Conservation (phyloP, 2,797 vertebrate species). For the Taenioides sp. region DNA sequence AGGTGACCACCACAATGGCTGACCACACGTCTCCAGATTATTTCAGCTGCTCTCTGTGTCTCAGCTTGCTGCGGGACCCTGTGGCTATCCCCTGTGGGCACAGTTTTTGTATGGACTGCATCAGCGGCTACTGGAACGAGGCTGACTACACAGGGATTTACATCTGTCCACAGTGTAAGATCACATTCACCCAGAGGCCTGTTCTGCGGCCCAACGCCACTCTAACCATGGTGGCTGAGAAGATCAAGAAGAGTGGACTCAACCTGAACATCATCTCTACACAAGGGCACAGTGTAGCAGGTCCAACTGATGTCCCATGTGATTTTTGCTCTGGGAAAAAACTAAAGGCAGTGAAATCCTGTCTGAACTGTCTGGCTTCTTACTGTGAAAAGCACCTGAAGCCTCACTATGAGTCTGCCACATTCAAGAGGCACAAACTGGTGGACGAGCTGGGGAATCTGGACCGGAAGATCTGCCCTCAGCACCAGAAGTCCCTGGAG, state of each 20-base stretch:
- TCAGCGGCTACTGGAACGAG: conserved; percentile 86
- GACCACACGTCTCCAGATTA: conserved; percentile 80
- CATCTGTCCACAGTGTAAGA: conserved; percentile 85
- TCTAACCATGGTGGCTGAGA: conserved; percentile 83
- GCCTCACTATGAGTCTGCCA: conserved; percentile 78
- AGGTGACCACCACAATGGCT: conserved; percentile 69
- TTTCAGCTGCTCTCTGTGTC: conserved; percentile 83
- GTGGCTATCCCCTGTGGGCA: conserved; percentile 88
- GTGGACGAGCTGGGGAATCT: conserved; percentile 80
- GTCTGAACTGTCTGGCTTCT: conserved; percentile 81
- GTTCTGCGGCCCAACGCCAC: conserved; percentile 82
- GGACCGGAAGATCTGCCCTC: conserved; percentile 78
- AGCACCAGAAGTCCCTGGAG: conserved; percentile 80
- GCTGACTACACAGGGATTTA: conserved; percentile 78
- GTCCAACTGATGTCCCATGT: conserved; percentile 75
- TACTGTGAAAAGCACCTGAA: conserved; percentile 82
- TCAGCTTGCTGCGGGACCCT: conserved; percentile 78
- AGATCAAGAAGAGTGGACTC: conserved; percentile 79
- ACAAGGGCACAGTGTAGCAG: conserved; percentile 56
- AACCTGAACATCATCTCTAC: conserved; percentile 59
- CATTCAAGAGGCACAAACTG: conserved; percentile 81
- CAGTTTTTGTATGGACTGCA: conserved; percentile 89
- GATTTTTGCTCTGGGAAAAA: conserved; percentile 80
- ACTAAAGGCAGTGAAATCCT: conserved; percentile 79
- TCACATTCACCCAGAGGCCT: conserved; percentile 83